Base-by-base conservation (phyloP, 2,888 invertebrate genomes). In the Siphlonurus alternatus region DNA sequence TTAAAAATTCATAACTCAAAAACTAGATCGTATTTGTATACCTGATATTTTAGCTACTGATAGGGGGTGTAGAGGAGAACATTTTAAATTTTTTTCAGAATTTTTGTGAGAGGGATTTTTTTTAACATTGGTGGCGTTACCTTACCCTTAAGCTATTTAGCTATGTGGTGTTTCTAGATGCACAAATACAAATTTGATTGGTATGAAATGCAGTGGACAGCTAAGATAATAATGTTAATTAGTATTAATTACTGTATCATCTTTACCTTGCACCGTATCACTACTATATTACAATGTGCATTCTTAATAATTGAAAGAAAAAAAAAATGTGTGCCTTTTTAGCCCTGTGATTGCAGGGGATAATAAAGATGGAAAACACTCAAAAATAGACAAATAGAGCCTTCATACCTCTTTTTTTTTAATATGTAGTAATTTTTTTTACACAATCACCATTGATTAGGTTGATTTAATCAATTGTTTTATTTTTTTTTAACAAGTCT, bases 341-440 rank as follows among this genome's bases (percentile, higher is more conserved):
- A 10, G 5, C 38, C 38, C 38, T 38, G 38, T 10, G 15, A 38
- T 38, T 5, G 5, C 38, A 38, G 38, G 38, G 38, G 15, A 38
- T 38, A 38, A 5, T 38, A 38, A 38, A 38, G 15, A 10, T 38
- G 38, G 63, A 59, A 63, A 63, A 63, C 63, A 63, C 63, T 63
- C 63, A 63, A 63, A 63, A 63, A 63, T 63, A 63, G 56, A 63
- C 59, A 59, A 63, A 59, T 63, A 63, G 59, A 63, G 59, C 63
- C 63, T 63, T 59, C 63, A 63, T 63, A 63, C 56, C 63, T 59
- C 59, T 63, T 63, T 59, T 63, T 59, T 59, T 59, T 54, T 61
- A 51, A 38, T 10, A 10, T 15, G 5, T 38, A 38, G 15, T 38
- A 38, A 10, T 38, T 38, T 38, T 38, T 38, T 38, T 38, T 38